Conservation (phyloP, 2,113 vertebrate species). For the Trogon melanurus region DNA sequence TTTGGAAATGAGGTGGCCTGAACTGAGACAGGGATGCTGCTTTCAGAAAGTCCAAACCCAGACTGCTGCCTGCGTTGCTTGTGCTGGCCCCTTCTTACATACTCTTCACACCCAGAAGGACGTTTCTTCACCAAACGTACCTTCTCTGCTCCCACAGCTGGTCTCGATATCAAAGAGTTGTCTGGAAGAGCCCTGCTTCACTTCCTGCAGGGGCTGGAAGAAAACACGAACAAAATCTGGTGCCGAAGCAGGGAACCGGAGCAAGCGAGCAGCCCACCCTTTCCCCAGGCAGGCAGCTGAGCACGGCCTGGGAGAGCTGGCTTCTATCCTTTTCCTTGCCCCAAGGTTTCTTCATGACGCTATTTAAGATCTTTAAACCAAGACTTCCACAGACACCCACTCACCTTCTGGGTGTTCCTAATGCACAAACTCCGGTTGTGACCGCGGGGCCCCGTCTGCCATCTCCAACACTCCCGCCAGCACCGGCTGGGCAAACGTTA, state of each 20-base stretch:
- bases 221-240: neutral
- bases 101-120: neutral
- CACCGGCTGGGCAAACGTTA: fast-evolving
- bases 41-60: neutral
- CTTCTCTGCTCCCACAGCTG: neutral
- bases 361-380: neutral
- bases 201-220: neutral
- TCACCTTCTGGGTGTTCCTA: neutral
- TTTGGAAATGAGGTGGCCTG: neutral
- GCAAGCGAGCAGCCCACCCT: fast-evolving
- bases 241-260: neutral
- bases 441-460: neutral
- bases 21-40: neutral
- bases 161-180: neutral
- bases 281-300: neutral
- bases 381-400: neutral
- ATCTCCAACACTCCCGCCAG: neutral
- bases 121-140: neutral
- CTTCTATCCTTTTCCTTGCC: neutral
- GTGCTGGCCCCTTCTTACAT: neutral
- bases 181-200: neutral
- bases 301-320: neutral
- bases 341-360: neutral
- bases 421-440: fast-evolving
- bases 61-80: neutral